Evolutionary conservation across 2,888 invertebrate species (phyloP).

Genomic region (Aspidapion aeneum): DNA sequence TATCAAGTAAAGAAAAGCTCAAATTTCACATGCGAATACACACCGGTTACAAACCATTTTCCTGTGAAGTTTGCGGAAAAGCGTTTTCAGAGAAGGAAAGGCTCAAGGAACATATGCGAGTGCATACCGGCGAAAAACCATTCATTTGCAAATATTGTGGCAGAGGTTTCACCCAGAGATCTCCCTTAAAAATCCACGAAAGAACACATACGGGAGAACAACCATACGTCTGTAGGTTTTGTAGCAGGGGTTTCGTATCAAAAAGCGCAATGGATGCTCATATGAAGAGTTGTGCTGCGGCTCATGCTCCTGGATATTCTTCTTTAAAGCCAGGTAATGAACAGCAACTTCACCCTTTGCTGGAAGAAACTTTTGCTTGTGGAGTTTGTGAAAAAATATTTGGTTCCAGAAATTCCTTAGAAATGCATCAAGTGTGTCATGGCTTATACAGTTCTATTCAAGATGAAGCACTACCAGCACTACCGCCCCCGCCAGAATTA

Average conservation of each 20-base stretch:
- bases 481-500: not conserved
- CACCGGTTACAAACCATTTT: slow-evolving; percentile 50
- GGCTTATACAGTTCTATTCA: not conserved
- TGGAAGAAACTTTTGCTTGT: slow-evolving; percentile 15
- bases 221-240: slow-evolving; percentile 51
- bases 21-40: slow-evolving; percentile 44
- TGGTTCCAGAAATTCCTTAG: slow-evolving; percentile 25
- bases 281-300: slow-evolving; percentile 39
- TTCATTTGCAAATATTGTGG: slow-evolving; percentile 41
- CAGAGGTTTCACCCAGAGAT: slow-evolving; percentile 51
- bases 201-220: slow-evolving; percentile 59
- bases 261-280: slow-evolving; percentile 43
- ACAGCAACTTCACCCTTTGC: not conserved
- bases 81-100: slow-evolving; percentile 50
- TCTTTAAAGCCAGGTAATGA: not conserved
- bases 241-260: slow-evolving; percentile 42
- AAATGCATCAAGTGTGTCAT: slow-evolving; percentile 31
- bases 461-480: not conserved
- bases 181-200: slow-evolving; percentile 58
- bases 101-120: slow-evolving; percentile 41
- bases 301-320: slow-evolving; percentile 13
- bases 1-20: slow-evolving; percentile 43
- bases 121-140: slow-evolving; percentile 45
- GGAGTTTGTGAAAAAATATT: slow-evolving; percentile 23
- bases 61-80: slow-evolving; percentile 47